phyloP scores from a whole-genome alignment of 2,113 vertebrate species.

The Dromaius novaehollandiae region DNA sequence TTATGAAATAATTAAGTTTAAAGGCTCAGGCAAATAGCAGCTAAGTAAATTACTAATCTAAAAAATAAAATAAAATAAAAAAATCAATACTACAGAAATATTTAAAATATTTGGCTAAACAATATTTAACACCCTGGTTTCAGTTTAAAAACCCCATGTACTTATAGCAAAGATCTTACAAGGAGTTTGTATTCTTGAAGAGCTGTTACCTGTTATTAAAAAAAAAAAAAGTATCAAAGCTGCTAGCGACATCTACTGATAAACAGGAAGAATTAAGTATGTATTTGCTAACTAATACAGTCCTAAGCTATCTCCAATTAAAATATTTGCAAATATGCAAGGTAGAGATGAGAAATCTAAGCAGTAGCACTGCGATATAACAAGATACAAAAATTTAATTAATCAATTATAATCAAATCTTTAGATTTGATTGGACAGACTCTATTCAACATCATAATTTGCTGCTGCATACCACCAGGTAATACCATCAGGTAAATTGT shows the following conservation, averaged over 20 bases:
- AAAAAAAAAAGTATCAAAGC: background rate
- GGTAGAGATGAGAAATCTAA: background rate
- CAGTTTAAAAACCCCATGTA: background rate
- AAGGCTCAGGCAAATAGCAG: background rate
- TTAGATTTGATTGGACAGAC: background rate
- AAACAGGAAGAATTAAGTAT: background rate
- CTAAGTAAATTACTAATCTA: background rate
- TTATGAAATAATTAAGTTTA: background rate
- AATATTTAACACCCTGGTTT: background rate
- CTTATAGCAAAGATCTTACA: background rate
- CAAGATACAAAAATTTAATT: background rate
- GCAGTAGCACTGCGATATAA: background rate
- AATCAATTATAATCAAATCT: background rate
- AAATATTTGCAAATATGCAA: background rate
- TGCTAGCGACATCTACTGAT: constrained; percentile 52
- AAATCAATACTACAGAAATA: background rate
- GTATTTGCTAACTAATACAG: background rate
- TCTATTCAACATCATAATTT: background rate
- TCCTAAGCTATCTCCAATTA: background rate
- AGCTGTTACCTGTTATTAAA: background rate
- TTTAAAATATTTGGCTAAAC: background rate
- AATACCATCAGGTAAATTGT: background rate
- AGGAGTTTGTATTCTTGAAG: background rate
- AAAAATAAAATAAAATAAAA: background rate
- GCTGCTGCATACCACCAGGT: background rate